Base-by-base conservation (phyloP, 2,888 invertebrate species). In the Mayetiola destructor region DNA sequence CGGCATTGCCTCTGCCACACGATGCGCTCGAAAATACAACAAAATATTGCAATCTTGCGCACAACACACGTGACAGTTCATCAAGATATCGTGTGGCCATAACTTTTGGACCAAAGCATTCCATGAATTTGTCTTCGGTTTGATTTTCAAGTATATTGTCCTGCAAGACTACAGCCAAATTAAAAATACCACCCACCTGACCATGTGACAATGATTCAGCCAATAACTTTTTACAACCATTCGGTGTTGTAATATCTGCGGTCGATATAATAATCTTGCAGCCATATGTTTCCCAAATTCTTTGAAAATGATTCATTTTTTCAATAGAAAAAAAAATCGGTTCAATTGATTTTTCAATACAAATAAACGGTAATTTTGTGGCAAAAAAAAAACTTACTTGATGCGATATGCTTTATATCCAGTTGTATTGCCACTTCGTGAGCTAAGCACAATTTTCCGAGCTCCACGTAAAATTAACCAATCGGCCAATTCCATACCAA, bases 11-110 rank as follows among this genome's bases (percentile, higher is more conserved):
- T 21, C 91, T 80, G n/a, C 93, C 93, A 67, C 92, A 91, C 0
- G 88, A 85, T 6, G 93, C 88, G 18, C 92, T 92, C 0, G 93
- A 93, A 74, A 93, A 94, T 21, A 88, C 82, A 1, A 94, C 91
- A 69, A 94, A 94, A 73, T 85, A 79, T 65, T 81, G 77, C 42
- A 79, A 64, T 1, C 72, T 42, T 0, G 77, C 77, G 59, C 83
- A 84, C 57, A 77, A 60, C 42, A 70, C 69, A 52, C 86, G 75
- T 0, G 81, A 79, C 2, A 79, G 66, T 59, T 76, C 73, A 67
- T 95, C 93, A 61, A 94, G 74, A 67, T 87, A 75, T 64, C 80
- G 71, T 0, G 92, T 91, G 1, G 88, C 90, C 16, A 75, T 63
- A 0, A 89, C 88, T 71, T 95, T 94, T 0, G 92, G 88, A 1